Evolutionary conservation across 2,113 vertebrate species (phyloP).

Genomic region (Heloderma charlesbogerti): DNA sequence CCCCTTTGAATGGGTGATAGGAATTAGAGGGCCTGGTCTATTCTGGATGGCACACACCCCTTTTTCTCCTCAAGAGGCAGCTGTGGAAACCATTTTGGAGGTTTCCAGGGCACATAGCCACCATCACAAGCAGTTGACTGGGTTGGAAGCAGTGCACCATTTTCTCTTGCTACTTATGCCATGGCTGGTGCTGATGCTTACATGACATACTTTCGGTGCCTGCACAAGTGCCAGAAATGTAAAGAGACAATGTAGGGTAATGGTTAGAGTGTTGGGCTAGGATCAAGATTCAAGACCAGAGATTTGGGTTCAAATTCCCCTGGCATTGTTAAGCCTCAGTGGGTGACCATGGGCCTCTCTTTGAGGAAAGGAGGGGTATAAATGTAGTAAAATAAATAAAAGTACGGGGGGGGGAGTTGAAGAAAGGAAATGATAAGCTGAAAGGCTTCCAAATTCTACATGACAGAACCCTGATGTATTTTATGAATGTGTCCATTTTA

Average conservation of each 20-base stretch:
- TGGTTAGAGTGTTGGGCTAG: background rate
- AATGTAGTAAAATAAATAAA: background rate
- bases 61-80: background rate
- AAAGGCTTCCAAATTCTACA: background rate
- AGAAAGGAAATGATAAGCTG: background rate
- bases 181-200: background rate
- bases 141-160: background rate
- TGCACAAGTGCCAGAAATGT: background rate
- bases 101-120: background rate
- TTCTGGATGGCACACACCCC: background rate
- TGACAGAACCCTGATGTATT: background rate
- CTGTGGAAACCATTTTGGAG: no score
- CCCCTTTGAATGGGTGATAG: background rate
- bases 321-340: background rate
- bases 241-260: no score
- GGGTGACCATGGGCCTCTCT: background rate
- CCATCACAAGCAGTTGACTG: background rate
- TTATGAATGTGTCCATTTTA: no score
- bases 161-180: background rate
- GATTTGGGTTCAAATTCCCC: background rate
- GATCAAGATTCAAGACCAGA: background rate
- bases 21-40: background rate
- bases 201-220: background rate
- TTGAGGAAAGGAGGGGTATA: background rate
- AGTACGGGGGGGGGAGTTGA: background rate